phyloP scores from a whole-genome alignment of 2,113 vertebrate species.

The Cottus gobio region DNA sequence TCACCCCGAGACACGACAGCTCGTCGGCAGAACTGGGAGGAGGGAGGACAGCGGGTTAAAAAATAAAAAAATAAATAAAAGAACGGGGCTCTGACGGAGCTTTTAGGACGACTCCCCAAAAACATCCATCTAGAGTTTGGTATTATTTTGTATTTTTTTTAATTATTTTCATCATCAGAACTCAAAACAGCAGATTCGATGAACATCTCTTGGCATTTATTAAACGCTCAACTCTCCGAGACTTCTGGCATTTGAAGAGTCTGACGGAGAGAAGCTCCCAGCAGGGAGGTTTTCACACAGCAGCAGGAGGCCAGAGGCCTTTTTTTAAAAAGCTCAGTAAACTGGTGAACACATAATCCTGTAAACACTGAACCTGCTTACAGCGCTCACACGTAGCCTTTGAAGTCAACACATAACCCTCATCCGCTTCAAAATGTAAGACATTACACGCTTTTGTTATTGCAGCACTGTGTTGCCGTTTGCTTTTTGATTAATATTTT shows the following conservation, averaged over 20 bases:
- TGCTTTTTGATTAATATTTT: neutral
- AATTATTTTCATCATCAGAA: no score
- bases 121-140: no score
- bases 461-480: neutral
- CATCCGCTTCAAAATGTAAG: neutral
- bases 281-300: constrained; percentile 34
- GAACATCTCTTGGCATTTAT: constrained; percentile 24
- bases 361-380: constrained; percentile 1
- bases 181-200: neutral
- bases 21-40: constrained; percentile 83
- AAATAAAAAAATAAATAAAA: neutral
- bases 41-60: neutral
- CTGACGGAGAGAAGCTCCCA: constrained; percentile 11
- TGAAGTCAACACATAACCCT: neutral
- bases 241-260: constrained; percentile 36
- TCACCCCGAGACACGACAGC: constrained; percentile 91
- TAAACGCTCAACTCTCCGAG: neutral
- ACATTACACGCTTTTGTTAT: neutral
- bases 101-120: neutral
- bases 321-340: no score
- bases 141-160: no score
- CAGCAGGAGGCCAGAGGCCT: constrained; percentile 11
- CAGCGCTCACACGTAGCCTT: neutral
- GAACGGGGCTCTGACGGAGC: constrained; percentile 3
- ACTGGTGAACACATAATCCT: no score